These are phyloP conservation scores for Oophaga pumilio DNA, from an alignment of 2,113 vertebrate species.

Conservation along the genomic window DNA sequence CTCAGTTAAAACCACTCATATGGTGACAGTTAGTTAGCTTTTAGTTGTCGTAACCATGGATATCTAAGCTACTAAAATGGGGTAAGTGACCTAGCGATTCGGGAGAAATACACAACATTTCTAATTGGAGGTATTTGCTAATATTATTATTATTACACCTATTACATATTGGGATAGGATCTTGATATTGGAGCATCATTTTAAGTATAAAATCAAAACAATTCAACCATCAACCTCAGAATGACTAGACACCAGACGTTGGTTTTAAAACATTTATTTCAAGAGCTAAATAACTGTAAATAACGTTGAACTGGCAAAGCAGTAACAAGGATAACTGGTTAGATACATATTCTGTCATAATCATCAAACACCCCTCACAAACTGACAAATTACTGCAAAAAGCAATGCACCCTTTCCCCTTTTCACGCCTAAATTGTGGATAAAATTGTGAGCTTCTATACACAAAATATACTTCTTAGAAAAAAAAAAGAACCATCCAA, in stretches of 20 bases:
- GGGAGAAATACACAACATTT: no score
- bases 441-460: conserved; percentile 86
- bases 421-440: conserved; percentile 83
- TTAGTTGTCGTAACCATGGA: no score
- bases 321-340: conserved; percentile 98
- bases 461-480: conserved; percentile 82
- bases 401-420: conserved; percentile 92
- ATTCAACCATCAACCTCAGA: conserved; percentile 51
- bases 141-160: no score
- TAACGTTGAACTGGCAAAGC: conserved; percentile 86
- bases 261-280: conserved; percentile 99
- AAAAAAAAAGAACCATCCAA: conserved; percentile 82
- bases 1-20: no score
- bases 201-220: background rate
- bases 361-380: conserved; percentile 93
- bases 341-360: conserved; percentile 94
- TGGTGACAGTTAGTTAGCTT: no score
- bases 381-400: conserved; percentile 94
- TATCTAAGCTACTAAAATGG: no score
- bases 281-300: conserved; percentile 97
- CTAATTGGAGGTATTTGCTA: no score
- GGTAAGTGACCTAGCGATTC: no score
- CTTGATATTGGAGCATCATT: no score
- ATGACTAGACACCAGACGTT: conserved; percentile 76
- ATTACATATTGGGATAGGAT: background rate